Base-by-base conservation (phyloP, 2,888 invertebrate species). In the Xestia xanthographa region DNA sequence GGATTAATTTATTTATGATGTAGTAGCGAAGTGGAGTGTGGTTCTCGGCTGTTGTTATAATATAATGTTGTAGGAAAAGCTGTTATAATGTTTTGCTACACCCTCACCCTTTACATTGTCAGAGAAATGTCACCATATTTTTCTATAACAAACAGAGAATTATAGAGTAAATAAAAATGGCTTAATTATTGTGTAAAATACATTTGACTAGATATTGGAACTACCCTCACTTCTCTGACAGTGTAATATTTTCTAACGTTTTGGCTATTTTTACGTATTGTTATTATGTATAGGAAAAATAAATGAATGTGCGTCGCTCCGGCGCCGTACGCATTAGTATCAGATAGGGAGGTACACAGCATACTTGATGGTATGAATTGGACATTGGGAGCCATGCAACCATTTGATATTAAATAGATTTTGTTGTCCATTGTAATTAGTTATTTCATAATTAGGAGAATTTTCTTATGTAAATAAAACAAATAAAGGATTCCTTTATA, bases 401-500 rank as follows among this genome's bases (percentile, higher is more conserved):
- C 92, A 91, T 93, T 94, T 94, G 94, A 94, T 94, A 94, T 95
- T 94, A 94, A 94, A 93, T 95, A 94, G 93, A 90, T 94, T 94
- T 95, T 95, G 95, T 95, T 96, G 95, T 95, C 93, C 92, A 92
- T 93, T 95, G 95, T 95, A 95, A 95, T 95, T 95, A 95, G 95
- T 94, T 93, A 93, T 92, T 92, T 91, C 93, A 90, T 94, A 93
- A 94, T 94, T 95, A 95, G 95, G 94, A 92, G 95, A 95, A 95
- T 95, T 95, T 94, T 95, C 95, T 93, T 95, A 95, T 96, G 96
- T 96, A 96, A 95, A 96, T 96, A 96, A 93, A 92, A 94, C 91
- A 92, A 95, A 95, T 95, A 95, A 95, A 96, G 93, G 93, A 92
- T 93, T 94, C 92, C 94, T 95, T 95, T 95, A 94, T 94, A 94